Evolutionary conservation across 2,888 invertebrate genomes (phyloP), one percentile per base, ranked within the genome.

Genomic region (Nomada ferruginata): DNA sequence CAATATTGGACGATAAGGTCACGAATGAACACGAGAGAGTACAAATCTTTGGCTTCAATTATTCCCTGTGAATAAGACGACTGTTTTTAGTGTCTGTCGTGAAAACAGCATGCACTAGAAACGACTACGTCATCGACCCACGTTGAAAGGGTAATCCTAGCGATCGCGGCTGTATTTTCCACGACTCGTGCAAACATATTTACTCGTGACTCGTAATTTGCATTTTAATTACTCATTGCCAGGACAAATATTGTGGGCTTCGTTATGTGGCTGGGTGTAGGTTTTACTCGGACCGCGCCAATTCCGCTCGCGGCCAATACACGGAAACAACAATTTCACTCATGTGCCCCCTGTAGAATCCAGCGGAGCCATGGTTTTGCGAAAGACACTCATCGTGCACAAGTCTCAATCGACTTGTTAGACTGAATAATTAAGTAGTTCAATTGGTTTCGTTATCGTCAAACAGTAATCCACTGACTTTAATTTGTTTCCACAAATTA

Each of bases 161-260:
- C 80, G 84, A 83, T 88, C 84, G 81, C 71, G 72, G 79, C 82
- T 85, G 86, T 82, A 87, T 89, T 90, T 90, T 89, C 85, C 85
- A 81, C 85, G 79, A 89, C 87, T 89, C 83, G 85, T 83, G 87
- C 87, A 85, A 90, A 90, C 89, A 89, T 90, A 89, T 90, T 90
- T 90, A 86, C 90, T 79, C 82, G 83, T 79, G 83, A 79, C 82
- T 73, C 83, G 87, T 86, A 89, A 91, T 91, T 91, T 91, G 84
- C 91, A 91, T 91, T 91, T 91, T 91, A 91, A 91, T 91, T 91
- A 90, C 91, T 85, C 88, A 91, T 91, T 87, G 90, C 88, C 89
- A 86, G 90, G 87, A 87, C 89, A 90, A 91, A 91, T 91, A 91
- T 91, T 85, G 89, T 89, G 80, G 82, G 81, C 82, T 87, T 90